Evolutionary conservation across 2,797 vertebrate genomes (phyloP).

Genomic region (Enteromius mattozi): DNA sequence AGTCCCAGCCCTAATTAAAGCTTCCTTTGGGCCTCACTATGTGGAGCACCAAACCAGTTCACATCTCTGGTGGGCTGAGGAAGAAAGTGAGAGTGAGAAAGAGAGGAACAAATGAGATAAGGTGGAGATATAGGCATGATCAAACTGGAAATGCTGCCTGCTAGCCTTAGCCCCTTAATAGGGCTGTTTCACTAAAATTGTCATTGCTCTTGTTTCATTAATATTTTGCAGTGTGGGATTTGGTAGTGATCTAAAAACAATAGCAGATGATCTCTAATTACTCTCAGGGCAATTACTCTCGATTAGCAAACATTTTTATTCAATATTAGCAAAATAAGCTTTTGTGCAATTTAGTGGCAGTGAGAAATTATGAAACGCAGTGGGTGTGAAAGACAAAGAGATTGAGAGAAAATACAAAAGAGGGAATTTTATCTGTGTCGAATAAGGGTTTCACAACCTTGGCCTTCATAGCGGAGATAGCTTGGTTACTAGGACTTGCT

Average conservation of each 20-base stretch:
- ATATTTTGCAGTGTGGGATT: slow-evolving; percentile 25
- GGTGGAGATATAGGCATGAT: slow-evolving; percentile 29
- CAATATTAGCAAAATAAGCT: slow-evolving; percentile 1
- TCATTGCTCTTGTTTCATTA: slow-evolving; percentile 15
- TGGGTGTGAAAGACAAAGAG: slow-evolving; percentile 22
- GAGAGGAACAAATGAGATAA: slow-evolving; percentile 26
- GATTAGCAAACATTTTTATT: slow-evolving; percentile 24
- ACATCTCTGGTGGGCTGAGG: slow-evolving; percentile 72
- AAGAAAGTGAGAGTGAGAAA: slow-evolving; percentile 20
- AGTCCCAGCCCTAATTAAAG: slow-evolving; percentile 64
- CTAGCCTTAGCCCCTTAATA: neutral
- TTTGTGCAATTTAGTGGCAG: neutral
- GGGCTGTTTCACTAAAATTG: slow-evolving; percentile 12
- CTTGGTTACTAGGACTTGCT: slow-evolving; percentile 16
- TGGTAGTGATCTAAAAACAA: neutral
- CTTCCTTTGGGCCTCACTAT: slow-evolving; percentile 73
- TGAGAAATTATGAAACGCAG: neutral
- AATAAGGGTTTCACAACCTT: slow-evolving; percentile 26
- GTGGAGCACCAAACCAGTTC: slow-evolving; percentile 81
- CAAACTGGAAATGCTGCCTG: slow-evolving; percentile 28
- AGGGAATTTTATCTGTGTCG: slow-evolving; percentile 10
- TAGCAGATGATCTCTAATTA: slow-evolving; percentile 9
- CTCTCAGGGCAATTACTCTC: neutral
- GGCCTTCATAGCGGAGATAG: slow-evolving; percentile 1
- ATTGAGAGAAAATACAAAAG: neutral